These are phyloP conservation scores for Channallabes apus DNA, from an alignment of 2,797 vertebrate species.

Conservation along the genomic window DNA sequence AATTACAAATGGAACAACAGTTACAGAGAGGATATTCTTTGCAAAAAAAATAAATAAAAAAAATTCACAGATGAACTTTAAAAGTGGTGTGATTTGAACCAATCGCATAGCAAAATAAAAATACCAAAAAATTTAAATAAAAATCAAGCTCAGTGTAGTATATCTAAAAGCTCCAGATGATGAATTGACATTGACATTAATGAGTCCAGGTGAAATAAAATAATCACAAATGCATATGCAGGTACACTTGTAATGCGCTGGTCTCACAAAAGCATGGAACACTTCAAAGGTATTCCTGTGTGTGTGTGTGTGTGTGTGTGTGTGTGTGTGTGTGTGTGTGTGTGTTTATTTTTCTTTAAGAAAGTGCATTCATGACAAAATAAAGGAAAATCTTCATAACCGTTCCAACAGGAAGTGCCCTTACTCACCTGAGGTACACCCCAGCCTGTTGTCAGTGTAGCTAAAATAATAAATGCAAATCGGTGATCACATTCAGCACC, in stretches of 20 bases:
- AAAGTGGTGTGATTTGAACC: constrained; percentile 22
- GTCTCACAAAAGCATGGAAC: constrained; percentile 41
- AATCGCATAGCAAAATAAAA: constrained; percentile 18
- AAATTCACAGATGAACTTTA: constrained; percentile 34
- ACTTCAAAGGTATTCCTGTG: constrained; percentile 38
- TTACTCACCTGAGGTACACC: constrained; percentile 20
- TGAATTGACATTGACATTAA: constrained; percentile 22
- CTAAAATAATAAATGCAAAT: constrained; percentile 44
- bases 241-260: constrained; percentile 43
- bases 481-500: constrained; percentile 45
- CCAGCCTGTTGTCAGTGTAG: constrained; percentile 24
- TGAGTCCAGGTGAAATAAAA: constrained; percentile 36
- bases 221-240: constrained; percentile 21
- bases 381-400: constrained; percentile 14
- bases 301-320: not conserved
- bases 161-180: constrained; percentile 43
- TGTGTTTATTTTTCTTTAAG: not conserved
- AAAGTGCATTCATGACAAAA: constrained; percentile 43
- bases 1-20: constrained; percentile 49
- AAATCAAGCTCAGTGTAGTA: constrained; percentile 30
- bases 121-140: too few relatives aligned
- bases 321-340: too few relatives aligned
- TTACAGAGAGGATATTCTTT: constrained; percentile 40
- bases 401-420: constrained; percentile 18
- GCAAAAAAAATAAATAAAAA: constrained; percentile 29